These are phyloP conservation scores for Mustela erminea DNA, from an alignment of 2,797 vertebrate genomes.

Conservation along the genomic window DNA sequence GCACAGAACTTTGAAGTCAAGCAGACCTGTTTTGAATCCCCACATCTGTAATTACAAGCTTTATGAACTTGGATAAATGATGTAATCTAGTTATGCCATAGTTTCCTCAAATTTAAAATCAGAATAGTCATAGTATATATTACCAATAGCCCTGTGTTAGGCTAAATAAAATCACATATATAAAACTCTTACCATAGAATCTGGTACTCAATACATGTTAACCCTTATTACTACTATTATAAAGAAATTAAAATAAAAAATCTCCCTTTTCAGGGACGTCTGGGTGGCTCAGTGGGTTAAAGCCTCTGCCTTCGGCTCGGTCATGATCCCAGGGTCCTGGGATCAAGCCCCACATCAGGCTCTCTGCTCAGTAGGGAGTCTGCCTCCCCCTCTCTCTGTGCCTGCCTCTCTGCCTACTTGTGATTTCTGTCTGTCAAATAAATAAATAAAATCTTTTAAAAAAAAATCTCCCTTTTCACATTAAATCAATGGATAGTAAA, in stretches of 20 bases:
- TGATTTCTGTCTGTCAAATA: too few species aligned
- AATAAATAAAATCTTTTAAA: too few species aligned
- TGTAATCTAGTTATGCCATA: not conserved
- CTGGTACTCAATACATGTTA: not conserved
- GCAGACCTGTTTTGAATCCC: constrained; percentile 53
- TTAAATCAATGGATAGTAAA: not conserved
- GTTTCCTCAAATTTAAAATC: constrained; percentile 62
- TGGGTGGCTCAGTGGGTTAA: too few species aligned
- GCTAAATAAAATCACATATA: constrained; percentile 37
- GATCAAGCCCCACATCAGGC: too few species aligned
- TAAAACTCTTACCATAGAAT: constrained; percentile 3
- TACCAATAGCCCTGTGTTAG: not conserved
- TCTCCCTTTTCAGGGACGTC: not conserved
- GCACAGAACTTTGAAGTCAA: constrained; percentile 54
- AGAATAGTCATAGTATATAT: not conserved
- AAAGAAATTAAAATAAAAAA: constrained; percentile 16
- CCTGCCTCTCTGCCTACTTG: too few species aligned
- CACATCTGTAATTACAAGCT: constrained; percentile 30
- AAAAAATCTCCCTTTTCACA: not conserved
- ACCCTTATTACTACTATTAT: not conserved
- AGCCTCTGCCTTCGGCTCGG: too few species aligned
- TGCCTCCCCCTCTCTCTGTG: too few species aligned
- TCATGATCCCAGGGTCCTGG: too few species aligned
- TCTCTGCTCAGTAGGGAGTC: too few species aligned
- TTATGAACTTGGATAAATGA: constrained; percentile 39